These are phyloP conservation scores for Vidua macroura DNA, from an alignment of 2,113 vertebrate genomes.

Conservation along the genomic window DNA sequence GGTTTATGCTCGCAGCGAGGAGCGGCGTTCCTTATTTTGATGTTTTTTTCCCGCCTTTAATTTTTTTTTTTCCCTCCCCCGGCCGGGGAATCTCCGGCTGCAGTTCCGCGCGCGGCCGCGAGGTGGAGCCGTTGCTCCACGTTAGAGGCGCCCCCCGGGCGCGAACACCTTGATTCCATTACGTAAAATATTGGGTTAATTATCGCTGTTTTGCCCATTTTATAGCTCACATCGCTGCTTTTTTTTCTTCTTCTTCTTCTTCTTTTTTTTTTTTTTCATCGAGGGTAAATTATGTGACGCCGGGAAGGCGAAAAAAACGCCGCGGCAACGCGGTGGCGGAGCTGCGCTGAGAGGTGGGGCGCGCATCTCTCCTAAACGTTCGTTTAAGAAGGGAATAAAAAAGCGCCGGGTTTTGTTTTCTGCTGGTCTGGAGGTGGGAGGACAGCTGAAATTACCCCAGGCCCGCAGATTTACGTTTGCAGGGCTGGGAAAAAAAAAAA, in stretches of 20 bases:
- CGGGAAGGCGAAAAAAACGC: too few species aligned
- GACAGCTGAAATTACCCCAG: background rate
- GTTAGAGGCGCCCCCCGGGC: background rate
- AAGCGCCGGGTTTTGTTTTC: background rate
- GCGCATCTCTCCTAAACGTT: background rate
- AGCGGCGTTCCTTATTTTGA: background rate
- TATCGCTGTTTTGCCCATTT: background rate
- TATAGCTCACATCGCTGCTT: background rate
- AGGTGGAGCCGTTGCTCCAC: conserved; percentile 88
- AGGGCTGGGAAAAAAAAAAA: too few species aligned
- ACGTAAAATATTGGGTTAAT: conserved; percentile 31
- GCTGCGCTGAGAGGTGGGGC: background rate
- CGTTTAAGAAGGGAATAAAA: background rate
- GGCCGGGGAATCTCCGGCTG: rapidly evolving
- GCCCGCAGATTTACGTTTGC: background rate
- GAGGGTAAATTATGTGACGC: background rate
- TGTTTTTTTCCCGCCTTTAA: background rate
- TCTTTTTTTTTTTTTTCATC: background rate
- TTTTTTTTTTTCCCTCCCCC: rapidly evolving
- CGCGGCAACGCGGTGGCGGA: rapidly evolving
- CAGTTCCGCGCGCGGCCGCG: background rate
- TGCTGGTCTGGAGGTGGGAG: background rate
- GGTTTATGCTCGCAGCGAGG: rapidly evolving
- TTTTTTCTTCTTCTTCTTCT: too few species aligned
- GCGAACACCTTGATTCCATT: background rate